A percentile compares a stretch with the other conserved stretches of the same genome.
Conservation (phyloP, 2,888 invertebrate species). For the Epicampocera succincta region DNA sequence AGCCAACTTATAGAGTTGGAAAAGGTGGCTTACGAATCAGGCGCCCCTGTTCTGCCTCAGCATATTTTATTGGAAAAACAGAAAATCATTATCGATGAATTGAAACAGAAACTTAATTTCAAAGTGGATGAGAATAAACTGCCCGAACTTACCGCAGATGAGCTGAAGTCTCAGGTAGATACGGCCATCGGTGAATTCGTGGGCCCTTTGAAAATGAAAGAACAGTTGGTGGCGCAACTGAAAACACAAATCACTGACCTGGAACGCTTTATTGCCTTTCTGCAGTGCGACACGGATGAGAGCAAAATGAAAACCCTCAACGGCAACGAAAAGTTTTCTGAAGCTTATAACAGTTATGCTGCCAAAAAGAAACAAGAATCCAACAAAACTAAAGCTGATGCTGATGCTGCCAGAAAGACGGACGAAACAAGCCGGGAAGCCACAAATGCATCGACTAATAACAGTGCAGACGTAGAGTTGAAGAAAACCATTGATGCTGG, state of each 20-base stretch:
- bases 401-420: conserved; percentile 35
- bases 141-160: conserved; percentile 89
- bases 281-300: conserved; percentile 89
- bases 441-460: conserved; percentile 1
- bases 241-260: conserved; percentile 98
- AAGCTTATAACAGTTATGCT: conserved; percentile 80
- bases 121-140: conserved; percentile 91
- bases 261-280: conserved; percentile 96
- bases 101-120: conserved; percentile 91
- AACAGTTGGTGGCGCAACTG: conserved; percentile 95
- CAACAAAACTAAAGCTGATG: conserved; percentile 56
- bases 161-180: conserved; percentile 93
- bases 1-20: conserved; percentile 93
- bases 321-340: conserved; percentile 69
- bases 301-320: conserved; percentile 71
- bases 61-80: conserved; percentile 93
- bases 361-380: conserved; percentile 78
- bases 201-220: conserved; percentile 96
- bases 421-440: conserved; percentile 21
- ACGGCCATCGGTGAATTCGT: conserved; percentile 94
- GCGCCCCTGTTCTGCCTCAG: conserved; percentile 87
- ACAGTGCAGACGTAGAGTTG: conserved; percentile 25
- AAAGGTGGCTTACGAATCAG: conserved; percentile 93
- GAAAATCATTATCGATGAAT: conserved; percentile 93
- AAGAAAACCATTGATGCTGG: conserved; percentile 54